A percentile compares a stretch with the other conserved stretches of the same genome.
These are phyloP conservation scores for Pangasius sanitwongsei DNA, from an alignment of 2,797 vertebrate genomes.

Conservation along the genomic window DNA sequence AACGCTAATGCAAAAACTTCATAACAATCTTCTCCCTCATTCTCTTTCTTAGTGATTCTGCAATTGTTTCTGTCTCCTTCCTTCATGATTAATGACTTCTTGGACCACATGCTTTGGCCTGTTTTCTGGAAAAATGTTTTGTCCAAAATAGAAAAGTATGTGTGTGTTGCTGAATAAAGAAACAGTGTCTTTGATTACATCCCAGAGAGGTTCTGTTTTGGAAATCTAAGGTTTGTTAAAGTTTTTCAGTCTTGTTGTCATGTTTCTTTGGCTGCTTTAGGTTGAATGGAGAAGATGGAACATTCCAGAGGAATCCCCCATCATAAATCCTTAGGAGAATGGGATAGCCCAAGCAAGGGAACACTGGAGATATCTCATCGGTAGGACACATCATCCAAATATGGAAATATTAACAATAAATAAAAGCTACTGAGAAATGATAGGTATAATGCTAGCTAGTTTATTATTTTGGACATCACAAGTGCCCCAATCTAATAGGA, in stretches of 20 bases:
- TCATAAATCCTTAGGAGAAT: conserved; percentile 45
- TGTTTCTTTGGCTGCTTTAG: conserved; percentile 51
- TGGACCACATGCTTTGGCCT: conserved; percentile 44
- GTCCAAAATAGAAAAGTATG: conserved; percentile 49
- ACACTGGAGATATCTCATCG: neutral
- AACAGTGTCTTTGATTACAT: conserved; percentile 53
- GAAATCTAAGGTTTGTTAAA: conserved; percentile 45
- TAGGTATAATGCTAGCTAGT: neutral
- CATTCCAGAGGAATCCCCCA: conserved; percentile 55
- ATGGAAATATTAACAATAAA: neutral
- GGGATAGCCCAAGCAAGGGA: conserved; percentile 62
- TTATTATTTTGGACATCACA: neutral
- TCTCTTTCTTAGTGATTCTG: conserved; percentile 8
- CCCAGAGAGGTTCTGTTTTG: conserved; percentile 55
- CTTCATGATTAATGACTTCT: conserved; percentile 53
- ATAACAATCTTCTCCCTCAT: neutral
- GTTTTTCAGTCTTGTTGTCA: conserved; percentile 47
- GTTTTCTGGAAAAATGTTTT: conserved; percentile 45
- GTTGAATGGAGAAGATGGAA: conserved; percentile 58
- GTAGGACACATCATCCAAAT: neutral
- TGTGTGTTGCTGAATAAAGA: conserved; percentile 28
- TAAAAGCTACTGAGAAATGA: neutral
- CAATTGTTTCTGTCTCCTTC: conserved; percentile 41
- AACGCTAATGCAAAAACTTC: neutral
- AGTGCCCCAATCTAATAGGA: neutral